Conservation (phyloP, 2,113 vertebrate genomes). For the Mus pahari region DNA sequence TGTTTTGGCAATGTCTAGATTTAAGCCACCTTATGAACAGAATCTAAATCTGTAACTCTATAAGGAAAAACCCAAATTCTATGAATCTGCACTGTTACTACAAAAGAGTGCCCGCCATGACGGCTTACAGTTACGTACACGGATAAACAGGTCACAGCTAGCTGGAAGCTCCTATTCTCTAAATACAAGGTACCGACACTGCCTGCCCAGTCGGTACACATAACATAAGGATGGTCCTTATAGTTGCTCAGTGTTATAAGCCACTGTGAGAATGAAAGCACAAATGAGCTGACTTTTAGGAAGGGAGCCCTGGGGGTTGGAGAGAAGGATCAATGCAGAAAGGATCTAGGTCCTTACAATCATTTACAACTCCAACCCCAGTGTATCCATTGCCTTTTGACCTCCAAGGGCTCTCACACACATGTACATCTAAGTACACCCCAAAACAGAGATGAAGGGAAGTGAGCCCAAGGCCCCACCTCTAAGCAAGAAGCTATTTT, state of each 20-base stretch:
- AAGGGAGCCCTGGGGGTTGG: background rate
- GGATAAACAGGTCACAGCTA: conserved; percentile 37
- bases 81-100: conserved; percentile 65
- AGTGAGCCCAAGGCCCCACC: background rate
- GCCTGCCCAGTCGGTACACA: conserved; percentile 26
- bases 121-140: conserved; percentile 52
- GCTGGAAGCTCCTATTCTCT: conserved; percentile 41
- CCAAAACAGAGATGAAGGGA: background rate
- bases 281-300: background rate
- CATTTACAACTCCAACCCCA: background rate
- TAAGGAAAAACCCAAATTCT: conserved; percentile 65
- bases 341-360: background rate
- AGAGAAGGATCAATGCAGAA: background rate
- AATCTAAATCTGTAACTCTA: conserved; percentile 60
- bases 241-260: conserved; percentile 39
- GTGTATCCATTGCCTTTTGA: background rate
- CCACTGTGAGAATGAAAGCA: background rate
- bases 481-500: background rate
- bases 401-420: background rate
- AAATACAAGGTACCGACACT: conserved; percentile 24
- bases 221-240: conserved; percentile 18
- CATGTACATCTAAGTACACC: background rate
- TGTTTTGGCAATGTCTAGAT: conserved; percentile 53
- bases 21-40: conserved; percentile 65
- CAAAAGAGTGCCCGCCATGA: conserved; percentile 54